A percentile compares a stretch with the other conserved stretches of the same genome.
These are phyloP conservation scores for Parotocinclus haroldoi DNA, from an alignment of 2,797 vertebrate species.

Conservation along the genomic window DNA sequence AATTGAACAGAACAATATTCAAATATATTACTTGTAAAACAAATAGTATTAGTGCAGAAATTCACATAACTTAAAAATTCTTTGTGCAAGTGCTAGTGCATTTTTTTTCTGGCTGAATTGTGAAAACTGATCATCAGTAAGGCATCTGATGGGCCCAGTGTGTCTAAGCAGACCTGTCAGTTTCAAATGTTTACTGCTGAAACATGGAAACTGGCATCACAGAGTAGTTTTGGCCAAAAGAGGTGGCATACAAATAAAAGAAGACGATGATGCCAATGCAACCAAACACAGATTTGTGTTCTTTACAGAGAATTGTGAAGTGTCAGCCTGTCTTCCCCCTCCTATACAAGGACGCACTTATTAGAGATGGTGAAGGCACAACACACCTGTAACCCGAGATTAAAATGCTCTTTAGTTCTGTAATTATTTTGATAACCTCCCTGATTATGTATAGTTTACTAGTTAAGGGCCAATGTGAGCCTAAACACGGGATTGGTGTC, in stretches of 20 bases:
- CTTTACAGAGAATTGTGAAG: slow-evolving; percentile 24
- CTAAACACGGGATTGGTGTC: too few species aligned
- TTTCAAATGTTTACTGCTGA: slow-evolving; percentile 45
- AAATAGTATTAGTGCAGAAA: not conserved
- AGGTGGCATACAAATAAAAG: slow-evolving; percentile 68
- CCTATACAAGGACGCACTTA: too few species aligned
- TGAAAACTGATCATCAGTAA: slow-evolving; percentile 13
- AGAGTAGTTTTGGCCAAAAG: slow-evolving; percentile 61
- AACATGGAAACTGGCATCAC: slow-evolving; percentile 58
- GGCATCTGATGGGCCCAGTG: slow-evolving; percentile 23
- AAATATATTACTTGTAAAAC: not conserved
- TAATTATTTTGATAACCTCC: too few species aligned
- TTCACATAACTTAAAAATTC: slow-evolving; percentile 6
- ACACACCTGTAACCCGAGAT: not conserved
- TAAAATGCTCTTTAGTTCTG: too few species aligned
- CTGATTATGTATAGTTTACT: too few species aligned
- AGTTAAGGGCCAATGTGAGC: too few species aligned
- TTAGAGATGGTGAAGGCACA: too few species aligned
- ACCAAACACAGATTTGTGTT: slow-evolving; percentile 33
- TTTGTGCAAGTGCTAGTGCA: slow-evolving; percentile 2
- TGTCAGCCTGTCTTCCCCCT: slow-evolving; percentile 23
- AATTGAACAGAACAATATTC: not conserved
- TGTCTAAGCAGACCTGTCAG: slow-evolving; percentile 29
- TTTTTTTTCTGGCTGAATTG: slow-evolving; percentile 1
- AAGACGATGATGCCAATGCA: slow-evolving; percentile 51